Conservation (phyloP, 1,140 invertebrate genomes). For the Steinernema feltiae region DNA sequence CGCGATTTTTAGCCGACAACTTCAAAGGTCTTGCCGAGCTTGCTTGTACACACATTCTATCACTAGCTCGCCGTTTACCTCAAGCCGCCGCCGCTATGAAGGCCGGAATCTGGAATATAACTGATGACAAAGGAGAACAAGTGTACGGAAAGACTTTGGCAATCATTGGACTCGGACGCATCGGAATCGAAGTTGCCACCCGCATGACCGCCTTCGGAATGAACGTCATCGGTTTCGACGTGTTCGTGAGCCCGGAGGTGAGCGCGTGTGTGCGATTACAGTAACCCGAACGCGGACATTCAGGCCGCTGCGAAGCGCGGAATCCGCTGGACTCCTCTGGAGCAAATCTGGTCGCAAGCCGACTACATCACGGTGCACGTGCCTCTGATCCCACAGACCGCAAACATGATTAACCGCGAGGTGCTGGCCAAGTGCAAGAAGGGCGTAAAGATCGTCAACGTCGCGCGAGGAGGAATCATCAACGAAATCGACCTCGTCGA, state of each 20-base stretch:
- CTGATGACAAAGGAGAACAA: slow-evolving; percentile 80
- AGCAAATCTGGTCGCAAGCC: slow-evolving; percentile 81
- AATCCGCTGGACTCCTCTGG: slow-evolving; percentile 71
- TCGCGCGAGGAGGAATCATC: slow-evolving; percentile 87
- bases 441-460: slow-evolving; percentile 84
- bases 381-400: slow-evolving; percentile 84
- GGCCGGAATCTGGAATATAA: slow-evolving; percentile 82
- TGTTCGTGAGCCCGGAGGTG: slow-evolving; percentile 72
- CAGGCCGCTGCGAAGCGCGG: slow-evolving; percentile 67
- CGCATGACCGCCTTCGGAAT: slow-evolving; percentile 93
- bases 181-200: slow-evolving; percentile 83
- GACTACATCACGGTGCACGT: slow-evolving; percentile 97
- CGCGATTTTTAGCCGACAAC: slow-evolving; percentile 74
- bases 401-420: slow-evolving; percentile 76
- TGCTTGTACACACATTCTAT: slow-evolving; percentile 80
- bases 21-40: slow-evolving; percentile 91
- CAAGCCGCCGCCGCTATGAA: slow-evolving; percentile 77
- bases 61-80: slow-evolving; percentile 73
- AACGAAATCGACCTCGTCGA: slow-evolving; percentile 71
- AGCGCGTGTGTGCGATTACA: no score
- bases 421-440: slow-evolving; percentile 76
- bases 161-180: slow-evolving; percentile 85
- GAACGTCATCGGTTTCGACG: slow-evolving; percentile 88
- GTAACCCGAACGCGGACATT: no score
- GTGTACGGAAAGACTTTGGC: slow-evolving; percentile 82